A percentile compares a stretch with the other conserved stretches of the same genome.
Conservation (phyloP, 2,888 invertebrate genomes). For the Eilema griseolum region DNA sequence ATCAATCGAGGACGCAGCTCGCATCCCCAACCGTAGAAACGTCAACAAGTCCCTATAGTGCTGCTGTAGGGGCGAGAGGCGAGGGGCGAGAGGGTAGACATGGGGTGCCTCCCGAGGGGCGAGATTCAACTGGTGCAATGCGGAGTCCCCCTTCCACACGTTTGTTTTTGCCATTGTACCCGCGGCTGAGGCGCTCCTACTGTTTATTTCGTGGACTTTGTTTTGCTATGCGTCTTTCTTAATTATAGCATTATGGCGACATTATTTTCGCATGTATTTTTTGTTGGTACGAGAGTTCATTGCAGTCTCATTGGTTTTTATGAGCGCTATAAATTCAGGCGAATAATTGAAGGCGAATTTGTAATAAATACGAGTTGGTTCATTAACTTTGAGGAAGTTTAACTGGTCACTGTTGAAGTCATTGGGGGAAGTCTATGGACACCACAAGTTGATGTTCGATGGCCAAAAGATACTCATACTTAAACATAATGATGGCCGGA, state of each 20-base stretch:
- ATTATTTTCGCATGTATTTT: slow-evolving; percentile 1
- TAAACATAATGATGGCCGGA: not conserved
- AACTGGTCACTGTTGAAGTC: not conserved
- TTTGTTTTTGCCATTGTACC: slow-evolving; percentile 51
- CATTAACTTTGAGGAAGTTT: not conserved
- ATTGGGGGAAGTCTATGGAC: too few species aligned
- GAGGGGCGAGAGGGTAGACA: slow-evolving; percentile 27
- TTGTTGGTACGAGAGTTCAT: not conserved
- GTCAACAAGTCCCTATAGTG: slow-evolving; percentile 76
- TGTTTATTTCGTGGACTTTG: slow-evolving; percentile 67
- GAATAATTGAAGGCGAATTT: not conserved
- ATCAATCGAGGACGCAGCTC: slow-evolving; percentile 62
- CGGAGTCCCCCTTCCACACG: slow-evolving; percentile 69
- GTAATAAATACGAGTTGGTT: not conserved
- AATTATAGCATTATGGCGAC: slow-evolving; percentile 46
- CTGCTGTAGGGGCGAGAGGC: slow-evolving; percentile 45
- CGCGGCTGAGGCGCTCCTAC: slow-evolving; percentile 37
- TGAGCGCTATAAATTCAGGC: not conserved
- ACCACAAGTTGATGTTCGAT: not conserved
- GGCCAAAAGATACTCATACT: not conserved
- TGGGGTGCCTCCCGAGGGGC: slow-evolving; percentile 60
- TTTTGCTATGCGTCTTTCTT: slow-evolving; percentile 60
- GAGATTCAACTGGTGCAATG: slow-evolving; percentile 87
- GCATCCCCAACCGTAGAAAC: slow-evolving; percentile 61
- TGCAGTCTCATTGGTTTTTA: slow-evolving; percentile 2